Evolutionary conservation across 2,797 vertebrate genomes (phyloP), one percentile per base, ranked within the genome.

Genomic region (Chaetophractus vellerosus): DNA sequence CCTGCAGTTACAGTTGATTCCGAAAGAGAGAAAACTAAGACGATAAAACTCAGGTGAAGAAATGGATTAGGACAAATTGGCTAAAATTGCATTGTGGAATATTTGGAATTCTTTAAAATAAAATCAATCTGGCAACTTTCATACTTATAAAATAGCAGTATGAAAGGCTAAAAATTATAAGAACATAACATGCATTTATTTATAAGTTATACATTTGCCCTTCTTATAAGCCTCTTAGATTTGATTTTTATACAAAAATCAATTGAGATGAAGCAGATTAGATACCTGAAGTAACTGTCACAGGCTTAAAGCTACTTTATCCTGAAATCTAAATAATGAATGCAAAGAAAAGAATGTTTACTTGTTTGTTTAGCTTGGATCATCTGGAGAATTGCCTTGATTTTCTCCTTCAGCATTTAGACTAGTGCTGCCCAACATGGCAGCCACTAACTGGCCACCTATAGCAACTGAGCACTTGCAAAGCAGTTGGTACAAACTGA

Each of bases 191-290:
- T 52, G 9, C 16, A 52, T 15, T 52, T 52, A 52, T 52, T 52
- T 52, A 5, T 52, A 52, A 16, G 2, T 50, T 50, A 52, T 45
- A 52, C 4, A 64, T 31, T 45, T 61, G 52, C 10, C 78, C 48
- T 68, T 85, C 57, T 36, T 57, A 87, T 21, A 95, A 61, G 41
- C 68, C 31, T 88, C n/a, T 82, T 18, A 48, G 36, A 82, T 69
- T 82, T 93, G 31, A 82, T 69, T 87, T 68, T 81, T 50, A 69
- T 79, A 26, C 18, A 79, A 91, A 80, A 68, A n/a, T 64, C 14
- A 76, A 38, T 45, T 57, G 15, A 64, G 45, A 88, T 69, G 33
- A 90, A 80, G 9, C 45, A 57, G 9, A 33, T n/a, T 80, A 10
- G 14, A 85, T 79, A 68, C 26, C 24, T 63, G 16, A 89, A 71